Percentiles rank a stretch among this genome's conserved stretches.
These are phyloP conservation scores for Brenthis ino DNA, from an alignment of 2,888 invertebrate genomes.

Conservation along the genomic window DNA sequence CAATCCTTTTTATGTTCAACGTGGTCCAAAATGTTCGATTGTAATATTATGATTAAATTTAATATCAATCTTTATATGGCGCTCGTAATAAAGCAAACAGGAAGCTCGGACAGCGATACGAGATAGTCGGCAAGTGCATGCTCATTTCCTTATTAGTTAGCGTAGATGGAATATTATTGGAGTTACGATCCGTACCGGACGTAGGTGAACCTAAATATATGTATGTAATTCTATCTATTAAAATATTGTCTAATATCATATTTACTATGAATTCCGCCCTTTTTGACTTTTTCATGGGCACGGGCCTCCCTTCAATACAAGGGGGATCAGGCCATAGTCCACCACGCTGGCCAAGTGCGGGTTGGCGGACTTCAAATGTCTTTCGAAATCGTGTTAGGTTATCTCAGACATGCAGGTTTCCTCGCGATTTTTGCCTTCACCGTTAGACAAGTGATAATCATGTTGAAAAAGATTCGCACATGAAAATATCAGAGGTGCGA, in stretches of 20 bases:
- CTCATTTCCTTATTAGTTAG: conserved; percentile 52
- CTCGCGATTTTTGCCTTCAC: no score
- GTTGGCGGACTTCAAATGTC: no score
- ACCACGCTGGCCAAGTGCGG: no score
- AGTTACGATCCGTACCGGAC: conserved; percentile 35
- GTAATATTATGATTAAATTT: conserved; percentile 25
- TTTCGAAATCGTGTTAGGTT: no score
- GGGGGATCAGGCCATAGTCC: no score
- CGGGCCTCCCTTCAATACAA: no score
- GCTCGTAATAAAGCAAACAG: conserved; percentile 41
- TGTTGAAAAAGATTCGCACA: no score
- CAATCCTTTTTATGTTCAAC: not conserved
- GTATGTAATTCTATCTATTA: conserved; percentile 4
- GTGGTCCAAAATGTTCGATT: not conserved
- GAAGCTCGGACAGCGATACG: conserved; percentile 49
- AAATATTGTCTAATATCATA: not conserved
- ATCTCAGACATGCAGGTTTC: no score
- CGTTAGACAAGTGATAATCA: no score
- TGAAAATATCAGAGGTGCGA: no score
- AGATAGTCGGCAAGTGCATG: conserved; percentile 50
- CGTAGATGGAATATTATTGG: conserved; percentile 45
- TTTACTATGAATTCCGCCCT: not conserved
- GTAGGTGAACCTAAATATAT: conserved; percentile 27
- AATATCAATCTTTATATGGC: conserved; percentile 38
- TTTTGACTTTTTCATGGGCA: no score